phyloP scores from a whole-genome alignment of 2,888 invertebrate species.

The Papilio demoleus region DNA sequence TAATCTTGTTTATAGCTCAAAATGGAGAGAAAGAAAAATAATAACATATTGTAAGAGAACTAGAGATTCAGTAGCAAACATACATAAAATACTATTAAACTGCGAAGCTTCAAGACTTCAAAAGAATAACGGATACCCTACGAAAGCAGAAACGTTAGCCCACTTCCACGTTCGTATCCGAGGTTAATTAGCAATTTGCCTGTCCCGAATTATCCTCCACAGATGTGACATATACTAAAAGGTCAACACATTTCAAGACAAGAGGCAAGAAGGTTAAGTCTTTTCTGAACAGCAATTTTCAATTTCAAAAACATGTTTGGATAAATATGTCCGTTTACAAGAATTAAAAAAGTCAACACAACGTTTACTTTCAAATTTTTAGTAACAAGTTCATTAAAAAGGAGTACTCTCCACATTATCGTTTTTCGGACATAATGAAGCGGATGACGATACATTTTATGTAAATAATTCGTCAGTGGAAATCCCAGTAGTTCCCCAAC shows the following conservation, averaged over 20 bases:
- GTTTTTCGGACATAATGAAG: no score
- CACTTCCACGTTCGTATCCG: slow-evolving; percentile 3
- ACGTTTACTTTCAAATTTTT: no score
- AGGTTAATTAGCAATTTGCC: slow-evolving; percentile 9
- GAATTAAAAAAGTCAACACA: not conserved
- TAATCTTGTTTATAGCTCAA: no score
- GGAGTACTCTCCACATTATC: no score
- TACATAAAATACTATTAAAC: no score
- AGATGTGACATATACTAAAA: slow-evolving; percentile 3
- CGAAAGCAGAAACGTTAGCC: not conserved
- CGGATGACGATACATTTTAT: no score
- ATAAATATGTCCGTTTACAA: not conserved
- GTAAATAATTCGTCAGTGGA: not conserved
- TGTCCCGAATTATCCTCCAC: not conserved
- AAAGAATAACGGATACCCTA: slow-evolving; percentile 12
- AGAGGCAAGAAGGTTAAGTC: no score
- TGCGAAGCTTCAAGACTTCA: no score
- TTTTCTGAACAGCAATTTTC: not conserved
- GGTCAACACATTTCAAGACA: not conserved
- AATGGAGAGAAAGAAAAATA: not conserved
- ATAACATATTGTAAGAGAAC: no score
- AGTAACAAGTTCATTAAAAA: no score
- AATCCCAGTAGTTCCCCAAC: not conserved
- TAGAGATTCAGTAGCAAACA: no score
- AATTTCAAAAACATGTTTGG: not conserved